Evolutionary conservation across 2,113 vertebrate species (phyloP).

Genomic region (Percopsis transmontana): DNA sequence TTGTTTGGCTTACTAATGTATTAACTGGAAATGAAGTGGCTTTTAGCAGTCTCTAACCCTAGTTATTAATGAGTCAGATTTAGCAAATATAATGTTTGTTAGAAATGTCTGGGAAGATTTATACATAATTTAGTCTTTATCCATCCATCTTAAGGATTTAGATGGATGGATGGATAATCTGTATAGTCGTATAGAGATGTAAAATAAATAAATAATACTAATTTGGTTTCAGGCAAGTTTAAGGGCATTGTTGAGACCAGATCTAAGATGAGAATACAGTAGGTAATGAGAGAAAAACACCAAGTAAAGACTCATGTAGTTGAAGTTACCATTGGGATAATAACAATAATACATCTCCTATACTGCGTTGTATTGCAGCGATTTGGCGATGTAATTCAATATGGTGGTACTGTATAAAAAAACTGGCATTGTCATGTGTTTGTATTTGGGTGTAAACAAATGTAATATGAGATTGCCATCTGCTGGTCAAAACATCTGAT

Average conservation of each 20-base stretch:
- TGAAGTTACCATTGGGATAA: background rate
- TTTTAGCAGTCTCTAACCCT: slow-evolving; percentile 38
- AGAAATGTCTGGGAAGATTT: background rate
- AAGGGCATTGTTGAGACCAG: background rate
- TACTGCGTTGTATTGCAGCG: slow-evolving; percentile 7
- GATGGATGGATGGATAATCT: background rate
- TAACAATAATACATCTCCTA: background rate
- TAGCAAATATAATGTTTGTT: slow-evolving; percentile 47
- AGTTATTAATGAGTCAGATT: too few relatives aligned
- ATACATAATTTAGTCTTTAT: too few relatives aligned
- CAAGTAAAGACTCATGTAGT: too few relatives aligned
- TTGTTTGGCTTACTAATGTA: slow-evolving; percentile 52
- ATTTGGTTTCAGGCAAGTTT: slow-evolving; percentile 3
- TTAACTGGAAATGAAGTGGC: slow-evolving; percentile 67
- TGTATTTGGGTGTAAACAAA: slow-evolving; percentile 20
- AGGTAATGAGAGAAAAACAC: too few relatives aligned
- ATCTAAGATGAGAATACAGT: background rate
- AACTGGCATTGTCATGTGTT: slow-evolving; percentile 24
- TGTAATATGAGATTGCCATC: slow-evolving; percentile 33
- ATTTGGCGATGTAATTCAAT: slow-evolving; percentile 1
- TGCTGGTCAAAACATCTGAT: slow-evolving; percentile 19
- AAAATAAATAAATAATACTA: background rate
- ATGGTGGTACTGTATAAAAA: slow-evolving; percentile 11
- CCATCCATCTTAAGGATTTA: background rate
- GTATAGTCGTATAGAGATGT: slow-evolving; percentile 8